Base-by-base conservation (phyloP, 1,140 invertebrate species). In the Alviniconcha marisindica region DNA sequence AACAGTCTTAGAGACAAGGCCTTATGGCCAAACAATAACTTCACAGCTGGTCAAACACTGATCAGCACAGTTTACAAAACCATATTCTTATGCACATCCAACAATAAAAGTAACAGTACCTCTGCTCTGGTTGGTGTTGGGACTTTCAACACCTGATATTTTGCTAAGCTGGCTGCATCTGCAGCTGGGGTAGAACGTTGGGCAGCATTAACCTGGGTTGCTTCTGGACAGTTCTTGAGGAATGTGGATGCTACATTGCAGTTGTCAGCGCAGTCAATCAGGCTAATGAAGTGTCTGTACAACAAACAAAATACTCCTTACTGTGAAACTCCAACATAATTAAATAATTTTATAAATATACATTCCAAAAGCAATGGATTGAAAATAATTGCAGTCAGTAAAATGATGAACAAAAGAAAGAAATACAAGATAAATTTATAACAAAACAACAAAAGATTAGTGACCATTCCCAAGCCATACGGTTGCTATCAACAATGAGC, bases 261-360 rank as follows among this genome's bases (percentile, higher is more conserved):
- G 56, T 79, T 79, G 21, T 66, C 78, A 14, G 5, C 24, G 10
- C 36, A 31, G 36, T 80, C 60, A 24, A 69, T 44, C 54, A 80
- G 60, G 21, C 31, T 60, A 21, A 80, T 38, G 21, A 66, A 21
- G n/a, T 44, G 60, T 10, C 78, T 80, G 38, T 48, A 63, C 15
- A 21, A 51, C 1, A 77, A 51, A 77, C 56, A 15, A 60, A 4
- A 60, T 24, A 42, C 5, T 38, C 4, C 18, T 5, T 36, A 14
- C 5, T 73, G 38, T 38, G 31, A 73, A 15, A 28, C n/a, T 14
- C 7, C n/a, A n/a, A 66, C n/a, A 7, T 28, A n/a, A 66, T 12
- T 7, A 66, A 10, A 14, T 66, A 7, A 7, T 66, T n/a, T 66
- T 66, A 10, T 51, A 51, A 51, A 51, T 51, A 51, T 24, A 4